Base-by-base conservation (phyloP, 2,113 vertebrate species). In the Calidris pygmaea region DNA sequence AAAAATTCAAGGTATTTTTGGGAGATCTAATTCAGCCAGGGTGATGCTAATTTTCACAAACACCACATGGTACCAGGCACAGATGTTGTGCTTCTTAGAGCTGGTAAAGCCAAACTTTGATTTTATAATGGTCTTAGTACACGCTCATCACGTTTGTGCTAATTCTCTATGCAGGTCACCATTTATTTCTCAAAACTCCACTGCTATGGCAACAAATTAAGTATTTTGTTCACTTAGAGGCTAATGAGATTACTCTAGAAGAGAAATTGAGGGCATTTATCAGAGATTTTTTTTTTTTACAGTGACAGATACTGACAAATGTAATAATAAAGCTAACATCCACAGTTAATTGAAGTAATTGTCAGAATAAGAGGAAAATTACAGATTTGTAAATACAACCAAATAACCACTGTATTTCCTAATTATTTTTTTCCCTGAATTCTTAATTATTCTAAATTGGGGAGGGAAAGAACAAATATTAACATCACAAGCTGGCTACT, bases 171-270 rank as follows among this genome's bases (percentile, higher is more conserved):
- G 47, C 83, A 89, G 88, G 72, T 78, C 92, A 89, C 24, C 34
- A 67, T 50, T 87, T 86, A 62, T 91, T 90, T 88, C 87, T 81
- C n/a, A 58, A 68, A 70, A 83, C 41, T 73, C 56, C 32, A 85
- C 59, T 96, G 87, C 88, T 93, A 95, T 95, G 78, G 96, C 72
- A 96, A 96, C 89, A 95, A 91, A 96, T 92, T 81, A 96, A 79
- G 43, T 73, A 89, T 93, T 95, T 89, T 90, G 37, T 76, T 94
- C 87, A 72, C 74, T 91, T 90, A 67, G 43, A 76, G 34, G 59
- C 67, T 96, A 95, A 97, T 91, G 78, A 91, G 67, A 90, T 96
- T 95, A 92, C 37, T 71, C 43, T 59, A 73, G 71, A 89, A 80
- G 68, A 93, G 71, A 91, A 91, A 95, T 72, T 37, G 48, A 94